These are phyloP conservation scores for Idris sp. DNA, from an alignment of 1,140 invertebrate species.

Conservation along the genomic window DNA sequence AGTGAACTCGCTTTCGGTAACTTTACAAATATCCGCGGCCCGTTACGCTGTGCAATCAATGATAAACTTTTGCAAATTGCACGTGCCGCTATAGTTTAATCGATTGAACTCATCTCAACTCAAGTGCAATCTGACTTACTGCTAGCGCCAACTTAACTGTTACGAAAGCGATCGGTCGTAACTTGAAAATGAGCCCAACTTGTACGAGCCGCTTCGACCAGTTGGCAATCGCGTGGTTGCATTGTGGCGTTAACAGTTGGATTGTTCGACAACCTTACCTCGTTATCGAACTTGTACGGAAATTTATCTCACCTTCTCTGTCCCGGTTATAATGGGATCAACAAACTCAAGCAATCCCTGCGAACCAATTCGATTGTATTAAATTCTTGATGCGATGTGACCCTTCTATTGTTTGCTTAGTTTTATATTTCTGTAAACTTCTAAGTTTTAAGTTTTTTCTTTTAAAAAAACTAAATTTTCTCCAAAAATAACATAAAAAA, in stretches of 20 bases:
- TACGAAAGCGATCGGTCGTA: constrained; percentile 65
- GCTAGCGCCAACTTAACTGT: constrained; percentile 42
- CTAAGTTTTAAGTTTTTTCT: too few relatives aligned
- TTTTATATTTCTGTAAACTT: too few relatives aligned
- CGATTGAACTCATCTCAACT: constrained; percentile 54
- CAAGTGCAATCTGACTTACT: constrained; percentile 52
- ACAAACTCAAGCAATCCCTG: constrained; percentile 38
- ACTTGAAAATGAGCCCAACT: constrained; percentile 62
- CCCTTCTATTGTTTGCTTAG: constrained; percentile 5
- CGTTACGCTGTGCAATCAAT: constrained; percentile 48
- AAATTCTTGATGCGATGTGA: constrained; percentile 15
- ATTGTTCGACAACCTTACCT: constrained; percentile 73
- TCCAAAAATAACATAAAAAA: too few relatives aligned
- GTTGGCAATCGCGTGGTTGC: constrained; percentile 73
- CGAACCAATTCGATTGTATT: constrained; percentile 38
- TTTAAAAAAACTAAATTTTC: too few relatives aligned
- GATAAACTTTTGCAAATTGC: constrained; percentile 64
- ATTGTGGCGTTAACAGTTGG: constrained; percentile 69
- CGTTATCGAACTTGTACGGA: constrained; percentile 70
- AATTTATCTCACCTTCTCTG: constrained; percentile 68
- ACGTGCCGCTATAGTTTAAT: constrained; percentile 60
- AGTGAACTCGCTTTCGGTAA: constrained; percentile 43
- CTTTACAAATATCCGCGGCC: constrained; percentile 59
- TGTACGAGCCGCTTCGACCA: constrained; percentile 65
- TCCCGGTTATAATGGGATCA: constrained; percentile 58